Percentiles rank a stretch among this genome's conserved stretches.
Conservation (phyloP, 2,113 vertebrate genomes). For the Ctenodactylus gundi region DNA sequence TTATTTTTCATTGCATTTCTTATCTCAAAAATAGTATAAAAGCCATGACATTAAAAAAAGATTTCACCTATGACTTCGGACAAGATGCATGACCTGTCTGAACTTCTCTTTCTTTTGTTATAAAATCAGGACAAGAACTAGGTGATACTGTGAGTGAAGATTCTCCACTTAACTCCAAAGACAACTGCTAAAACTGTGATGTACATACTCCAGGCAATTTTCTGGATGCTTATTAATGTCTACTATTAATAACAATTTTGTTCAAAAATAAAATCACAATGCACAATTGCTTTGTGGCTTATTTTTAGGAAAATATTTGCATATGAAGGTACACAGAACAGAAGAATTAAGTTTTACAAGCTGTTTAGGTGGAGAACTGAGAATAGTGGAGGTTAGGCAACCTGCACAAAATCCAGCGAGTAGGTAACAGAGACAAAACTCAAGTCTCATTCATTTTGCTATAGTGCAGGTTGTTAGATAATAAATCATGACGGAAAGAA, state of each 20-base stretch:
- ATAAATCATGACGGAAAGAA: conserved; percentile 71
- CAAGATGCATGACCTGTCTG: neutral
- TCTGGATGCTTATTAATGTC: neutral
- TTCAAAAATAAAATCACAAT: neutral
- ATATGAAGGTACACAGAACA: too few species aligned
- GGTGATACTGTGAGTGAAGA: neutral
- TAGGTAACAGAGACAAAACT: neutral
- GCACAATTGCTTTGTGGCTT: neutral
- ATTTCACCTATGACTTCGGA: neutral
- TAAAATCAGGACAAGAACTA: neutral
- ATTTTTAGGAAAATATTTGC: neutral
- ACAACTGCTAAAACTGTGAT: neutral
- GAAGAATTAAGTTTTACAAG: neutral
- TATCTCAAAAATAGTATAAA: neutral
- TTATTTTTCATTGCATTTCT: neutral
- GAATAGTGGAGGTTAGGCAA: neutral
- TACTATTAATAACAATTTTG: neutral
- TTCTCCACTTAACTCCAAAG: neutral
- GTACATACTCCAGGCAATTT: neutral
- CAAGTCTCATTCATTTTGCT: neutral
- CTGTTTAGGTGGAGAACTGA: neutral
- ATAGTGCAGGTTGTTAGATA: neutral
- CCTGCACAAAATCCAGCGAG: neutral
- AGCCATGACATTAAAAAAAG: neutral
- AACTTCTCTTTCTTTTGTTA: neutral